phyloP scores from a whole-genome alignment of 1,140 invertebrate genomes.

The Drosophila pruinosa region DNA sequence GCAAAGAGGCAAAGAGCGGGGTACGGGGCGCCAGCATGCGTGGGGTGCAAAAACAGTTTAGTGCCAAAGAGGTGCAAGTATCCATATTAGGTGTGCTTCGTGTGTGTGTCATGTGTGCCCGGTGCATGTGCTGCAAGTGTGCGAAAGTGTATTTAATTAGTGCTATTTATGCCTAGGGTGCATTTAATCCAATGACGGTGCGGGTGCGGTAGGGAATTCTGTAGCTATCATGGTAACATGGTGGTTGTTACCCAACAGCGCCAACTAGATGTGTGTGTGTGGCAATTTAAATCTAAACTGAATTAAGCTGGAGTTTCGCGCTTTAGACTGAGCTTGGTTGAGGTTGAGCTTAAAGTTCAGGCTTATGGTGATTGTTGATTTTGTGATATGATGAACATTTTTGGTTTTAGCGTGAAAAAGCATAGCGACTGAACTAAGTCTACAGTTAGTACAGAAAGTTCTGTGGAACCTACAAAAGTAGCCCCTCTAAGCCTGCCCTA shows the following conservation, averaged over 20 bases:
- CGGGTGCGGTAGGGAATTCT: not conserved
- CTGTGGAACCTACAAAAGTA: not conserved
- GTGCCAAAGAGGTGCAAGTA: slow-evolving; percentile 70
- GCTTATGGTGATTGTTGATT: not conserved
- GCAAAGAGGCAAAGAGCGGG: slow-evolving; percentile 53
- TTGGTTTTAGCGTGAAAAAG: slow-evolving; percentile 13
- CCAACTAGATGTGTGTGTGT: slow-evolving; percentile 23
- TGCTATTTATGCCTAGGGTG: slow-evolving; percentile 63
- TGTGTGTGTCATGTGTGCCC: not conserved
- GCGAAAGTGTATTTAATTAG: slow-evolving; percentile 63
- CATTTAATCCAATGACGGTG: slow-evolving; percentile 27
- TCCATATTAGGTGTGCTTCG: slow-evolving; percentile 7
- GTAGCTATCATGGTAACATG: no score
- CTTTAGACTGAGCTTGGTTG: not conserved
- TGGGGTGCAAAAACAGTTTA: slow-evolving; percentile 69
- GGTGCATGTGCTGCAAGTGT: slow-evolving; percentile 27
- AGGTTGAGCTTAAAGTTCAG: not conserved
- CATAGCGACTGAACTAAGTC: slow-evolving; percentile 15
- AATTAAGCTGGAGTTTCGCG: slow-evolving; percentile 3
- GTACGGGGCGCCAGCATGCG: slow-evolving; percentile 20
- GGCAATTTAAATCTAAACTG: not conserved
- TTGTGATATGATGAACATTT: slow-evolving; percentile 13
- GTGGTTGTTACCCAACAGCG: slow-evolving; percentile 26
- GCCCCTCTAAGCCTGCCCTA: slow-evolving; percentile 20
- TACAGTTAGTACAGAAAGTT: not conserved